These are phyloP conservation scores for Pseudoips prasinana DNA, from an alignment of 2,888 invertebrate genomes.

Conservation along the genomic window DNA sequence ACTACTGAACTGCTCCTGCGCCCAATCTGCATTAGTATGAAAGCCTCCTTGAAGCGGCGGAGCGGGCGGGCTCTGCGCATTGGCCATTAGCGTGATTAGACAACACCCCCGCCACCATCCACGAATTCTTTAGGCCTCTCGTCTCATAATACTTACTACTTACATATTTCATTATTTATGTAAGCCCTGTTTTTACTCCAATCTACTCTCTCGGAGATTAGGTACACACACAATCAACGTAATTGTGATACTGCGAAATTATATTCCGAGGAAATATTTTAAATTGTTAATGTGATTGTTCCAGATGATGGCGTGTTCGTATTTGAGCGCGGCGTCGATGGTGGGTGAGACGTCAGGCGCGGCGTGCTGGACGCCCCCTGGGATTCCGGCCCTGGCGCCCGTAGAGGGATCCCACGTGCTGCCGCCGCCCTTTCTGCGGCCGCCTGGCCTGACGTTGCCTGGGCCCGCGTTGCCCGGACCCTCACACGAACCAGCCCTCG, in stretches of 20 bases:
- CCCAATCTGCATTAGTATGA: conserved; percentile 71
- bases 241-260: conserved; percentile 34
- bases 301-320: conserved; percentile 81
- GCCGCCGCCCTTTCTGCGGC: conserved; percentile 32
- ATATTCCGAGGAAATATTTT: conserved; percentile 24
- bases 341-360: conserved; percentile 54
- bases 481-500: conserved; percentile 59
- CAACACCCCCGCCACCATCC: conserved; percentile 59
- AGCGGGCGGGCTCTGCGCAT: conserved; percentile 61
- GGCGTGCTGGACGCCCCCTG: conserved; percentile 67
- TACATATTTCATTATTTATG: conserved; percentile 81
- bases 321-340: conserved; percentile 63
- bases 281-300: conserved; percentile 39
- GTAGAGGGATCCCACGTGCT: conserved; percentile 30
- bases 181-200: conserved; percentile 73
- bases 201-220: conserved; percentile 53
- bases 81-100: conserved; percentile 83
- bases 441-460: conserved; percentile 21
- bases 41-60: conserved; percentile 56
- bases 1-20: conserved; percentile 64
- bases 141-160: conserved; percentile 66
- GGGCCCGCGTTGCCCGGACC: conserved; percentile 14
- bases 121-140: conserved; percentile 78
- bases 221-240: conserved; percentile 54
- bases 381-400: conserved; percentile 34